Conservation (phyloP, 2,888 invertebrate species). For the Halictus quadricinctus region DNA sequence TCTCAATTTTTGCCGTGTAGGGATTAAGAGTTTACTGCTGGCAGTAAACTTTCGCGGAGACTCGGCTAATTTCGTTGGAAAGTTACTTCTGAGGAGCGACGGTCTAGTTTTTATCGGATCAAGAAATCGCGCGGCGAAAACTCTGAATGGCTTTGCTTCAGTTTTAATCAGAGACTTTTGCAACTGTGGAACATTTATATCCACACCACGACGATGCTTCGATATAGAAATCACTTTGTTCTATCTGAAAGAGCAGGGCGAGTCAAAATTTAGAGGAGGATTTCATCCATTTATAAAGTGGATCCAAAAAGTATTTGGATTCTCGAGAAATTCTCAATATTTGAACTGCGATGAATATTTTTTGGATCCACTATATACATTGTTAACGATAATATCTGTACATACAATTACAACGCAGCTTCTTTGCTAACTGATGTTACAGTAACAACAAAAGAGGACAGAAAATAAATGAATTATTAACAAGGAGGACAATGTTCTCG, state of each 20-base stretch:
- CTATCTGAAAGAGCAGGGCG: not conserved
- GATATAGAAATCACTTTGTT: not conserved
- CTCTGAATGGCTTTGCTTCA: constrained; percentile 15
- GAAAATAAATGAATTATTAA: not conserved
- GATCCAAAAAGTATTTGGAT: not conserved
- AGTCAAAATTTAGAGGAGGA: not conserved
- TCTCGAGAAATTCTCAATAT: not conserved
- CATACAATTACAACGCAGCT: too few species aligned
- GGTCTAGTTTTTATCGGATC: constrained; percentile 39
- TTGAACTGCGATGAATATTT: not conserved
- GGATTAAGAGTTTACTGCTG: constrained; percentile 46
- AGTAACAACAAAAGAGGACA: not conserved
- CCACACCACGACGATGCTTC: not conserved
- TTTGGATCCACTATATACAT: too few species aligned
- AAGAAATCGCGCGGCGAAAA: constrained; percentile 31
- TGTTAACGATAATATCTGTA: too few species aligned
- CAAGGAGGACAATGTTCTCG: not conserved
- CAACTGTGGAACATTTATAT: not conserved
- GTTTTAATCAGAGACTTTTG: constrained; percentile 16
- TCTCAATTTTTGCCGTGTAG: constrained; percentile 38
- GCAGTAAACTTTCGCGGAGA: constrained; percentile 33
- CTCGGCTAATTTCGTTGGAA: constrained; percentile 41
- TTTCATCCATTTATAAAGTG: too few species aligned
- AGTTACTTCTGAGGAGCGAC: constrained; percentile 30
- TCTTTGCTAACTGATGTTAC: too few species aligned